Evolutionary conservation across 1,140 invertebrate genomes (phyloP).

Genomic region (Anastrepha ludens): DNA sequence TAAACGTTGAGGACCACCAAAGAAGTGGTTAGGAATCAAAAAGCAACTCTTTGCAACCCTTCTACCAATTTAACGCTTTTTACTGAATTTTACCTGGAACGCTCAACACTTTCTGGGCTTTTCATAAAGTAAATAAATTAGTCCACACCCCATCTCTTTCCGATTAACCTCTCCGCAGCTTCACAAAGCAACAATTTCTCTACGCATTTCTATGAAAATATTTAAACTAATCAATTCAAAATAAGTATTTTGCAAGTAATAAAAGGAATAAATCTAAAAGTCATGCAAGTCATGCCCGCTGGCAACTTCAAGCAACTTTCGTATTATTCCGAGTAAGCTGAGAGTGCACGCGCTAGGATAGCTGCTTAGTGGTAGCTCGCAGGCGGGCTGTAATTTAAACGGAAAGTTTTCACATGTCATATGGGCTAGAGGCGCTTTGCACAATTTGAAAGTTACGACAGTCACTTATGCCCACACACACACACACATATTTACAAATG

Average conservation of each 20-base stretch:
- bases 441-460: not conserved
- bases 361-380: not conserved
- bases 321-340: not conserved
- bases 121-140: no score
- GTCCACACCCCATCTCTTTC: no score
- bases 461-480: not conserved
- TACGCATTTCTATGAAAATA: not conserved
- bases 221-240: not conserved
- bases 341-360: not conserved
- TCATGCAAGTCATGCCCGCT: slow-evolving; percentile 29
- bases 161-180: no score
- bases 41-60: no score
- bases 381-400: not conserved
- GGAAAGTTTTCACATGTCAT: slow-evolving; percentile 1
- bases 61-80: no score
- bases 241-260: not conserved
- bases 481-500: not conserved
- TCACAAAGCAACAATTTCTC: no score
- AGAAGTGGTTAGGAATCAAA: no score
- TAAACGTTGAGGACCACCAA: no score
- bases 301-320: not conserved
- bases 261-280: slow-evolving; percentile 7
- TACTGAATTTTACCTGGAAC: no score
- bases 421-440: not conserved
- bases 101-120: no score